Percentiles rank a stretch among this genome's conserved stretches.
Evolutionary conservation across 2,888 invertebrate species (phyloP).

Genomic region (Chrysolina haemoptera): DNA sequence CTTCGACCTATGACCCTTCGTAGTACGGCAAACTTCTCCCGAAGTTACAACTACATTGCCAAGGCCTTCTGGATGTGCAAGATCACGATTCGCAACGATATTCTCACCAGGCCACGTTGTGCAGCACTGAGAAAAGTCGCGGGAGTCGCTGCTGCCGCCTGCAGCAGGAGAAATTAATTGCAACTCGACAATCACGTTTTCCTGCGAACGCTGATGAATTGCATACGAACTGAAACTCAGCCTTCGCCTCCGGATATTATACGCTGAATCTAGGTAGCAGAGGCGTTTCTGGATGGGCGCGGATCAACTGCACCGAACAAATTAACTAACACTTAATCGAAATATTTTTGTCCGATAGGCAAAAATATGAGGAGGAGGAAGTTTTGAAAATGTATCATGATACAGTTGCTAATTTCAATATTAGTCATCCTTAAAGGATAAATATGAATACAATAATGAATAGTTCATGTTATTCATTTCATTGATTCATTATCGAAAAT

Average conservation of each 20-base stretch:
- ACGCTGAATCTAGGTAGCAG: slow-evolving; percentile 16
- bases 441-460: no score
- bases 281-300: neutral
- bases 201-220: slow-evolving; percentile 53
- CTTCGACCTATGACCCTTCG: slow-evolving; percentile 42
- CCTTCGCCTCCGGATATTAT: slow-evolving; percentile 33
- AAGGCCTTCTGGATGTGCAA: slow-evolving; percentile 16
- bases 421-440: no score
- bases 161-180: slow-evolving; percentile 52
- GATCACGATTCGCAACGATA: slow-evolving; percentile 11
- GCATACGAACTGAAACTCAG: slow-evolving; percentile 50
- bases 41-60: slow-evolving; percentile 30
- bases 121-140: slow-evolving; percentile 18
- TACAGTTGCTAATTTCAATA: no score
- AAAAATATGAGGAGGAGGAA: no score
- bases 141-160: slow-evolving; percentile 19
- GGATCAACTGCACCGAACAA: neutral
- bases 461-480: no score
- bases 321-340: neutral
- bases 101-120: slow-evolving; percentile 1
- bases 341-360: no score
- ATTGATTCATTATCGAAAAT: no score
- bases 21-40: slow-evolving; percentile 28
- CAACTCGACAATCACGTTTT: slow-evolving; percentile 51
- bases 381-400: no score